Evolutionary conservation across 92 coral and sea anemone species (phyloP).

Genomic region (Heteractis magnifica): DNA sequence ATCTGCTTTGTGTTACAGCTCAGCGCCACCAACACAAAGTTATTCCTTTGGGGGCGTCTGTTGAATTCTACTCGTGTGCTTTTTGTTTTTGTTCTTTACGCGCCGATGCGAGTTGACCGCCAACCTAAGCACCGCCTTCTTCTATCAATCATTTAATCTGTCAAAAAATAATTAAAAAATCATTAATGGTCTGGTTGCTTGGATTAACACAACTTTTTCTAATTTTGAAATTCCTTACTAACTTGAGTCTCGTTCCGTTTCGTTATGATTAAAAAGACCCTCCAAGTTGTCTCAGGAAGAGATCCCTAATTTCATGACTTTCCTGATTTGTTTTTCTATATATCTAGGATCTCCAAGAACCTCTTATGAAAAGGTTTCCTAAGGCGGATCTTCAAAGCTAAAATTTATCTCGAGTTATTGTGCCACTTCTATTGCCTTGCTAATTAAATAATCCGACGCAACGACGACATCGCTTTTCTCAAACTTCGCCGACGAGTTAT

Average conservation of each 20-base stretch:
- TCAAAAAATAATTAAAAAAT: conserved; percentile 95
- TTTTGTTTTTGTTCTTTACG: conserved; percentile 83
- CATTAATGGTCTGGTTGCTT: conserved; percentile 82
- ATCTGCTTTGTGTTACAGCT: conserved; percentile 1
- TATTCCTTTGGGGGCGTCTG: conserved; percentile 55
- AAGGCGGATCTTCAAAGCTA: conserved; percentile 83
- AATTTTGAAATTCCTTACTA: conserved; percentile 34
- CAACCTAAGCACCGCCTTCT: conserved; percentile 78
- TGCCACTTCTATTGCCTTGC: conserved; percentile 79
- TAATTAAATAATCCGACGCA: conserved; percentile 89
- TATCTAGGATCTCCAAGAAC: conserved; percentile 24
- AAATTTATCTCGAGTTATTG: conserved; percentile 80
- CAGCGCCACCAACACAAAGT: conserved; percentile 17
- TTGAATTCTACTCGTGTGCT: conserved; percentile 69
- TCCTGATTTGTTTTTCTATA: not conserved
- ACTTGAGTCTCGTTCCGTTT: conserved; percentile 10
- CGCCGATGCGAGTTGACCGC: conserved; percentile 80
- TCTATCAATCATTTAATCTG: conserved; percentile 93
- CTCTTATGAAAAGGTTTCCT: conserved; percentile 56
- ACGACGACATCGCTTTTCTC: conserved; percentile 61
- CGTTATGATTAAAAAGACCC: not conserved
- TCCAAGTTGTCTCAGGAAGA: not conserved
- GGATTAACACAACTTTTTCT: conserved; percentile 81
- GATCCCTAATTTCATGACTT: not conserved
- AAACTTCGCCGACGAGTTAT: conserved; percentile 66